These are phyloP conservation scores for Elachura formosa DNA, from an alignment of 2,113 vertebrate genomes.

Conservation along the genomic window DNA sequence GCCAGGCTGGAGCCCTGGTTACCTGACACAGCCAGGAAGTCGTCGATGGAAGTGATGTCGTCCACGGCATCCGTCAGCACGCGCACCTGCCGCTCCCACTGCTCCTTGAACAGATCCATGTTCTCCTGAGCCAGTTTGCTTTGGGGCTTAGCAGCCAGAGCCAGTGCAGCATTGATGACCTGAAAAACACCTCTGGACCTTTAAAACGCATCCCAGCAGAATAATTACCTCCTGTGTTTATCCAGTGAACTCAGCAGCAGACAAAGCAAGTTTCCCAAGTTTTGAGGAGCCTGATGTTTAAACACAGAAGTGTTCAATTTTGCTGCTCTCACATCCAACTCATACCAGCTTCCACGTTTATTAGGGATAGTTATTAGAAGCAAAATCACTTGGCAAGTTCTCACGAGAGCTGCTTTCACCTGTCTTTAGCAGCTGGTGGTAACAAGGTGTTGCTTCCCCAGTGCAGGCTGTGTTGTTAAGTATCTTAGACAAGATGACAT, in stretches of 20 bases:
- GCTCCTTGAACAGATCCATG: constrained; percentile 98
- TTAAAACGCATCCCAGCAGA: background rate
- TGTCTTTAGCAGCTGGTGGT: background rate
- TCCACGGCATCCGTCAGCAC: constrained; percentile 97
- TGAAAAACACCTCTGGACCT: constrained; percentile 68
- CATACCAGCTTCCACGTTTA: background rate
- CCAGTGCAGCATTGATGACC: constrained; percentile 97
- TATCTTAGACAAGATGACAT: constrained; percentile 12
- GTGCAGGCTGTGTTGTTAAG: background rate
- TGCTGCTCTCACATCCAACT: background rate
- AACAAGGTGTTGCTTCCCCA: constrained; percentile 12
- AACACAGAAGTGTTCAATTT: background rate
- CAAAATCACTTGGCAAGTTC: background rate
- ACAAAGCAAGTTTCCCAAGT: background rate
- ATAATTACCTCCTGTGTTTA: background rate
- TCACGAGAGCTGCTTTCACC: background rate
- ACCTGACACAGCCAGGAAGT: constrained; percentile 98
- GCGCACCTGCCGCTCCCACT: constrained; percentile 96
- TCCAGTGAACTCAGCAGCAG: background rate
- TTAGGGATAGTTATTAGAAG: background rate
- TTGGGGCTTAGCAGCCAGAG: constrained; percentile 96
- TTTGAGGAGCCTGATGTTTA: background rate
- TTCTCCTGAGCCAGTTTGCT: constrained; percentile 98
- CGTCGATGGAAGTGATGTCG: constrained; percentile 98
- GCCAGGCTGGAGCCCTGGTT: background rate